phyloP scores from a whole-genome alignment of 2,113 vertebrate species.

The Larimichthys crocea region DNA sequence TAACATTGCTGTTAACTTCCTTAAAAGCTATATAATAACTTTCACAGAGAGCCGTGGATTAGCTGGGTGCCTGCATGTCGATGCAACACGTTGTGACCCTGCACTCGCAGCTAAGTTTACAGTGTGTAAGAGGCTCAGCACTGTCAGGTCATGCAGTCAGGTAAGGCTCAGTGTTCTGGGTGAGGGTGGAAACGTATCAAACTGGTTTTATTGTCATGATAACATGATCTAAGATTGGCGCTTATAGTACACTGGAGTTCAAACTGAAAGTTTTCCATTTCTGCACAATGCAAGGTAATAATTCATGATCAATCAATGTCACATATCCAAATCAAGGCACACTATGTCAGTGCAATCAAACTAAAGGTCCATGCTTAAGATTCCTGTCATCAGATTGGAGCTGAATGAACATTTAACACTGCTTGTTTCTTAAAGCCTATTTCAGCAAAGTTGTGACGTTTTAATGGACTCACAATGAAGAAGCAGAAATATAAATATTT shows the following conservation, averaged over 20 bases:
- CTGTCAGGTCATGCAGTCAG: background rate
- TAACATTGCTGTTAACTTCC: background rate
- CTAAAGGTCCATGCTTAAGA: background rate
- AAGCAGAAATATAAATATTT: background rate
- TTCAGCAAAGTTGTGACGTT: background rate
- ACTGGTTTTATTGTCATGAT: constrained; percentile 47
- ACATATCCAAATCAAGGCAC: background rate
- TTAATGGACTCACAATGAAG: background rate
- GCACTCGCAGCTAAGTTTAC: background rate
- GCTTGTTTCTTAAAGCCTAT: background rate
- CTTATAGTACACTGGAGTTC: background rate
- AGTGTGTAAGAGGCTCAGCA: background rate
- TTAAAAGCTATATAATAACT: background rate
- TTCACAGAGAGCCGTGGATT: background rate
- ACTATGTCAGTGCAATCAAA: background rate
- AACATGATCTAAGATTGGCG: background rate
- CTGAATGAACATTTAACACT: background rate
- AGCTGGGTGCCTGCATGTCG: background rate
- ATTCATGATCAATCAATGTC: background rate
- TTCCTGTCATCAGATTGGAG: background rate
- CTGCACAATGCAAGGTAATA: background rate
- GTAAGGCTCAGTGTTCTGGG: constrained; percentile 2
- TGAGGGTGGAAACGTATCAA: constrained; percentile 16
- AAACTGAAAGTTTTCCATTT: background rate
- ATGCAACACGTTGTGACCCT: background rate